Evolutionary conservation across 2,888 invertebrate genomes (phyloP).

Genomic region (Archips xylosteana): DNA sequence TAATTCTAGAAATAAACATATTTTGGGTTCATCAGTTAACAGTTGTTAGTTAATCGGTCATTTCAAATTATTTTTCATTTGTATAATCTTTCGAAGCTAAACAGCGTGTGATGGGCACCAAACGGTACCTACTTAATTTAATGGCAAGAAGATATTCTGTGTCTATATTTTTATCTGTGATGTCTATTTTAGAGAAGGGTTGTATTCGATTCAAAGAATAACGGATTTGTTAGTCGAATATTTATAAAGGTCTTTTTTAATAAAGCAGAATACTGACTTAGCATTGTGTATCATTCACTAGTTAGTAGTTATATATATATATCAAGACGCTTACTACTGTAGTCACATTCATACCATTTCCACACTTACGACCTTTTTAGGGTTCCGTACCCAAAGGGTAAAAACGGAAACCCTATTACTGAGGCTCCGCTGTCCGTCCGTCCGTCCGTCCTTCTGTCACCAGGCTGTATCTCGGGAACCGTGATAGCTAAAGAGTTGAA

Average conservation of each 20-base stretch:
- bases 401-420: too few relatives aligned
- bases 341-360: too few relatives aligned
- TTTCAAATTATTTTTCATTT: background rate
- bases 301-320: background rate
- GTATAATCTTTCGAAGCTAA: slow-evolving; percentile 45
- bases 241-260: slow-evolving; percentile 69
- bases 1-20: too few relatives aligned
- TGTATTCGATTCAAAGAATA: slow-evolving; percentile 65
- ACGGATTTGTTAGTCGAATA: slow-evolving; percentile 69
- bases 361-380: too few relatives aligned
- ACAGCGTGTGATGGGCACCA: slow-evolving; percentile 53
- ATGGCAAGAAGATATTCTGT: slow-evolving; percentile 72
- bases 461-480: too few relatives aligned
- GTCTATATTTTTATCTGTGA: slow-evolving; percentile 83
- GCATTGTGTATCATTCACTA: slow-evolving; percentile 46
- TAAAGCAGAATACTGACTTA: slow-evolving; percentile 67
- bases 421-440: too few relatives aligned
- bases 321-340: too few relatives aligned
- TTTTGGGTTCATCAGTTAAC: background rate
- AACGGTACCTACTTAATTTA: slow-evolving; percentile 51
- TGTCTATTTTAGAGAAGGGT: slow-evolving; percentile 77
- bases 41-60: background rate
- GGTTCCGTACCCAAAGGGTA: too few relatives aligned
- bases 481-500: too few relatives aligned
- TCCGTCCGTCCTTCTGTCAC: too few relatives aligned